Percentiles rank a stretch among this genome's conserved stretches.
Conservation (phyloP, 2,888 invertebrate genomes). For the Drosophila putrida region DNA sequence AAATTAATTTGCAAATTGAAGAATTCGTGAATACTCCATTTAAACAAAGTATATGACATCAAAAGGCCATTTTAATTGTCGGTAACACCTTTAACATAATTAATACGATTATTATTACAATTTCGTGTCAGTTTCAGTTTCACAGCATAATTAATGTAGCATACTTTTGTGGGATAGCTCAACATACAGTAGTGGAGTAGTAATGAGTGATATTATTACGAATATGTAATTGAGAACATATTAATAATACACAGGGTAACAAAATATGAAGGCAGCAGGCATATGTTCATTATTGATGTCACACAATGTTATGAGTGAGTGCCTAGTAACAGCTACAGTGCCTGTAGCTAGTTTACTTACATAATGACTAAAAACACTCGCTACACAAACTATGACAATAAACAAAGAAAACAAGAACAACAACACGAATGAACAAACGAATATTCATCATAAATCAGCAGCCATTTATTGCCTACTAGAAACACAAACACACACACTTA, state of each 20-base stretch:
- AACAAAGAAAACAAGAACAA: conserved; percentile 25
- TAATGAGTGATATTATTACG: conserved; percentile 3
- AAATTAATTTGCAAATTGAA: no score
- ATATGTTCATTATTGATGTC: conserved; percentile 42
- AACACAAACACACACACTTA: conserved; percentile 6
- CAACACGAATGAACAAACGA: conserved; percentile 2
- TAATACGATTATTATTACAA: neutral
- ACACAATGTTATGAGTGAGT: conserved; percentile 17
- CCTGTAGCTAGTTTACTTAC: conserved; percentile 39
- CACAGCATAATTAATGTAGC: conserved; percentile 3
- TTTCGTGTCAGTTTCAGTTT: neutral
- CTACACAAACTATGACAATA: conserved; percentile 31
- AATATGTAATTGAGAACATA: conserved; percentile 13
- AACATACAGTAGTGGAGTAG: no score
- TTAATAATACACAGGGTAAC: conserved; percentile 3
- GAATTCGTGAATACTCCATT: no score
- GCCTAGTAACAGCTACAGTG: conserved; percentile 58
- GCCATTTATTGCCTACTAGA: conserved; percentile 6
- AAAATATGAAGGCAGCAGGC: neutral
- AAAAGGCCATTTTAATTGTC: neutral
- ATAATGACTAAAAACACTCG: conserved; percentile 37
- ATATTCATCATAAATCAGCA: conserved; percentile 41
- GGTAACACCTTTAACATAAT: neutral
- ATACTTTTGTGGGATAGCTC: conserved; percentile 1
- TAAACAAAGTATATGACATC: no score